A percentile compares a stretch with the other conserved stretches of the same genome.
phyloP scores from a whole-genome alignment of 1,140 invertebrate genomes.

The Papilio xuthus region DNA sequence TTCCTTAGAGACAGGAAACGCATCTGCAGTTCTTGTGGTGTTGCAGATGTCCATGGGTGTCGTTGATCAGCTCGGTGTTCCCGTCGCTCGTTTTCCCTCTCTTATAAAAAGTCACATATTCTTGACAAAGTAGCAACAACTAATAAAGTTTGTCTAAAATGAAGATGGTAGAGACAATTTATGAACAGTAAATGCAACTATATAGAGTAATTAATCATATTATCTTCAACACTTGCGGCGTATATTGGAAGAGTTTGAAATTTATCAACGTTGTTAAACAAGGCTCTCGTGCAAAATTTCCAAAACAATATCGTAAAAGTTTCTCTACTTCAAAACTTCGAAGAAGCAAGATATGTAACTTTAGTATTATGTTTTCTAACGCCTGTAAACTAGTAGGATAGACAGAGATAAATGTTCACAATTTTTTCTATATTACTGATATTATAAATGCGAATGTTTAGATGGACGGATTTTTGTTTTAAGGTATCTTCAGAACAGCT shows the following conservation, averaged over 20 bases:
- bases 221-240: not conserved
- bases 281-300: not conserved
- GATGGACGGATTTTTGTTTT: too few species aligned
- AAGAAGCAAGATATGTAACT: not conserved
- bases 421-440: too few species aligned
- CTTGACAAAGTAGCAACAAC: too few species aligned
- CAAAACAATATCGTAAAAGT: not conserved
- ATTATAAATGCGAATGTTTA: too few species aligned
- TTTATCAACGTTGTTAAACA: constrained; percentile 5
- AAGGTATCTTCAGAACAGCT: too few species aligned
- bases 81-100: too few species aligned
- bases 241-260: constrained; percentile 11
- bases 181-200: not conserved
- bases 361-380: not conserved
- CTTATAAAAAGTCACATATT: too few species aligned
- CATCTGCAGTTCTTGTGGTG: too few species aligned
- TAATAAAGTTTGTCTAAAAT: not conserved
- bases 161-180: not conserved
- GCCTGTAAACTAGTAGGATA: not conserved
- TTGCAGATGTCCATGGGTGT: too few species aligned
- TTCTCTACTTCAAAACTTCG: not conserved
- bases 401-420: too few species aligned
- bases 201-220: not conserved
- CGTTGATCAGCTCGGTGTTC: too few species aligned
- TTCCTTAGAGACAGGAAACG: too few species aligned